phyloP scores from a whole-genome alignment of 2,113 vertebrate species.

The Cheilinus undulatus region DNA sequence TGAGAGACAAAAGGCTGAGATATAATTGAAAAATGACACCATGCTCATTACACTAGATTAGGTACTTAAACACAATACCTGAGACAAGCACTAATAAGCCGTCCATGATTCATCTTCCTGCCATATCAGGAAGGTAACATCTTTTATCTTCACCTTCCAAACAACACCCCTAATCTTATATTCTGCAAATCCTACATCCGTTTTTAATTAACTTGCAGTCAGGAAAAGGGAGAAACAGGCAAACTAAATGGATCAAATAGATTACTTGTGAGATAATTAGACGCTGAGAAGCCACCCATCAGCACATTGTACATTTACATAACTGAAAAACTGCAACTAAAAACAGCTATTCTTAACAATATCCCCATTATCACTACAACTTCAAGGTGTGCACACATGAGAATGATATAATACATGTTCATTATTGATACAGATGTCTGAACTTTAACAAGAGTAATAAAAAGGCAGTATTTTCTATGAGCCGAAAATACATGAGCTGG shows the following conservation, averaged over 20 bases:
- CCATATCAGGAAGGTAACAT: constrained; percentile 83
- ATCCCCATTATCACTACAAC: constrained; percentile 41
- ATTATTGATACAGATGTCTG: constrained; percentile 52
- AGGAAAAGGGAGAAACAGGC: constrained; percentile 78
- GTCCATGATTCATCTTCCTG: constrained; percentile 84
- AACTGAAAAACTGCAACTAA: constrained; percentile 58
- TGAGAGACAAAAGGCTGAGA: constrained; percentile 77
- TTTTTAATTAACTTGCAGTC: constrained; percentile 85
- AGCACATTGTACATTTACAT: constrained; percentile 78
- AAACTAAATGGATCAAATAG: constrained; percentile 84
- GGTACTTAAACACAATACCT: constrained; percentile 85
- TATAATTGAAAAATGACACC: constrained; percentile 84
- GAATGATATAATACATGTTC: constrained; percentile 19
- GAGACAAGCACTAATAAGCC: constrained; percentile 84
- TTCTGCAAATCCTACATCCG: constrained; percentile 83
- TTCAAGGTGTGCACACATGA: constrained; percentile 32
- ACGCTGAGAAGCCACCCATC: constrained; percentile 81
- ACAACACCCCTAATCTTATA: constrained; percentile 83
- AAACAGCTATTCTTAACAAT: constrained; percentile 45
- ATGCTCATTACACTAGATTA: constrained; percentile 85
- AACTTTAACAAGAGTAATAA: constrained; percentile 48
- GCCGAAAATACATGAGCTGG: constrained; percentile 73
- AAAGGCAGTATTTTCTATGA: constrained; percentile 61
- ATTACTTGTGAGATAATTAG: constrained; percentile 83
- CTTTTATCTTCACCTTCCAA: constrained; percentile 87